phyloP scores from a whole-genome alignment of 2,888 invertebrate species.

The Chironomus riparius region DNA sequence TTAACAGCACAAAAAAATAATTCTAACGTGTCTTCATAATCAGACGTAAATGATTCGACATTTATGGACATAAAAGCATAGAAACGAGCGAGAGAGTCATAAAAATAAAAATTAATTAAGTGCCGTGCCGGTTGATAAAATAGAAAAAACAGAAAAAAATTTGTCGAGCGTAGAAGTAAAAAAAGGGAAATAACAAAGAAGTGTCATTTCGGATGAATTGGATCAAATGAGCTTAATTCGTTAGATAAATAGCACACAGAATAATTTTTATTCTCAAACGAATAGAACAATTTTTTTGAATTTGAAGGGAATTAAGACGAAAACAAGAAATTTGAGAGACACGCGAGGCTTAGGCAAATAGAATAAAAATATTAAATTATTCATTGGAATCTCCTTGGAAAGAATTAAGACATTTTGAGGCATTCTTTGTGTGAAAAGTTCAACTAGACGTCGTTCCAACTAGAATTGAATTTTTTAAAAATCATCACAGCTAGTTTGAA shows the following conservation, averaged over 20 bases:
- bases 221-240: neutral
- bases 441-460: too few species aligned
- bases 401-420: too few species aligned
- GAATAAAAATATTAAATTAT: too few species aligned
- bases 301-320: too few species aligned
- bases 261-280: too few species aligned
- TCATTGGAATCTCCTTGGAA: too few species aligned
- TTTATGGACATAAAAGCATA: neutral
- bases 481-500: too few species aligned
- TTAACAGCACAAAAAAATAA: neutral
- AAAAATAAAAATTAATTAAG: neutral
- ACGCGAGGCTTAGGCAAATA: too few species aligned
- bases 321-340: too few species aligned
- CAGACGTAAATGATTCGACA: neutral
- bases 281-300: too few species aligned
- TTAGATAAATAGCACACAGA: neutral
- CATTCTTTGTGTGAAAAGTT: too few species aligned
- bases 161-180: neutral
- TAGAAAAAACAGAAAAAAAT: neutral
- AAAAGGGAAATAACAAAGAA: neutral
- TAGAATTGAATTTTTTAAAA: too few species aligned
- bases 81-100: neutral
- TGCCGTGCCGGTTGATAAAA: neutral
- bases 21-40: neutral
- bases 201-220: neutral